Evolutionary conservation across 2,888 invertebrate genomes (phyloP), one percentile per base, ranked within the genome.

Genomic region (Eristalis intricaria): DNA sequence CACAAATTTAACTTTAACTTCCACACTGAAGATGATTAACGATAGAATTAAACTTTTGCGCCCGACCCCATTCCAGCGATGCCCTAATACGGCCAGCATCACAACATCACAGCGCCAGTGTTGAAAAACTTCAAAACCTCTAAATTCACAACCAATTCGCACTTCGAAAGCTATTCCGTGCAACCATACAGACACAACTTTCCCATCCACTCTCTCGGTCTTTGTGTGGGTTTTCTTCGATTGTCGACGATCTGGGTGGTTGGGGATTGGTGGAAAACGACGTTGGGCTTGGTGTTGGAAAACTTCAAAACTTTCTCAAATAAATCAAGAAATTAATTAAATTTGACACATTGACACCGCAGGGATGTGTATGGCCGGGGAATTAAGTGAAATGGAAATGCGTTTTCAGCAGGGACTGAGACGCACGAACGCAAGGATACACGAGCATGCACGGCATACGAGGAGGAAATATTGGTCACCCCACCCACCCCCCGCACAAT

Each of bases 261-360:
- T 3, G 13, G 15, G 10, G n/a, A n/a, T 43, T 7, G 3, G 5
- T 43, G n/a, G n/a, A 43, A 19, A 29, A 32, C 29, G 15, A 66
- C 71, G 76, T 68, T 73, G 58, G 61, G 19, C 50, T 58, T 69
- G 43, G 73, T 78, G 77, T 74, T 74, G 61, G 66, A 73, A 87
- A 87, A 74, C 78, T 84, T 66, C 75, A 80, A 90, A 91, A 90
- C 90, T 91, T 91, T 91, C 89, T 89, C 90, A 90, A 92, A 92
- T 92, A 92, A 92, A 92, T 92, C 92, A 92, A 89, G 91, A 92
- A 92, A 92, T 92, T 92, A 92, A 92, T 92, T 92, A 92, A 92
- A 91, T 92, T 92, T 92, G 93, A 92, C 92, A 92, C 76, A 84
- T 84, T 79, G 83, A 61, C 87, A 80, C 73, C 73, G 38, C 68